Base-by-base conservation (phyloP, 2,797 vertebrate genomes). In the Sebastes ruberrimus region DNA sequence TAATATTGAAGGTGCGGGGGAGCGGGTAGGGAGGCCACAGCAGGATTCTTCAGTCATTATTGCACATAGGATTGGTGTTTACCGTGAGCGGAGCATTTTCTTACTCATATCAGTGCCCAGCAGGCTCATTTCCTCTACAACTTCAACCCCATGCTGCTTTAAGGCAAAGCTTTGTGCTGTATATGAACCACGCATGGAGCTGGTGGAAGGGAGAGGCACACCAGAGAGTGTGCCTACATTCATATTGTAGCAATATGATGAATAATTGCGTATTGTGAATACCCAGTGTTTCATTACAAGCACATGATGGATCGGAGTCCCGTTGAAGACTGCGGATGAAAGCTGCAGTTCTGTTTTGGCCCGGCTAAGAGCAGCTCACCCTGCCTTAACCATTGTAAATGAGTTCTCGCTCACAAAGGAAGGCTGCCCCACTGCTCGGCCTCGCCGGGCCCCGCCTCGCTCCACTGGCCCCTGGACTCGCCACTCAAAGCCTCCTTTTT, bases 351-450 rank as follows among this genome's bases (percentile, higher is more conserved):
- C 23, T 46, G 22, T 76, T 38, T 71, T 66, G 69, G 57, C 56
- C 22, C 3, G 14, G 63, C 56, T 80, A 82, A 81, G 62, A 81
- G 74, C 35, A 35, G 65, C 84, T 88, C 81, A 72, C 70, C 76
- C 75, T 76, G 77, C 79, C 66, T 74, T 80, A 83, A 85, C 76
- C 76, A 81, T 78, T 80, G 86, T 78, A 90, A 92, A 93, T 88
- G 74, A 90, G 78, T 80, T 89, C 81, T 83, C 8, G 22, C 67
- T 86, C 84, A 83, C 71, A 73, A 71, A 84, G 74, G 81, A 71
- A 79, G 61, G 70, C 82, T 38, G 77, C 64, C 78, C 70, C 9
- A 3, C 64, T 66, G 74, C 82, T 52, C 9, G 38, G 78, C 84
- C 86, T 92, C 87, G 10, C 69, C 20, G 66, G 82, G 67, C 72